Conservation (phyloP, 2,113 vertebrate genomes). For the Lonchura striata region DNA sequence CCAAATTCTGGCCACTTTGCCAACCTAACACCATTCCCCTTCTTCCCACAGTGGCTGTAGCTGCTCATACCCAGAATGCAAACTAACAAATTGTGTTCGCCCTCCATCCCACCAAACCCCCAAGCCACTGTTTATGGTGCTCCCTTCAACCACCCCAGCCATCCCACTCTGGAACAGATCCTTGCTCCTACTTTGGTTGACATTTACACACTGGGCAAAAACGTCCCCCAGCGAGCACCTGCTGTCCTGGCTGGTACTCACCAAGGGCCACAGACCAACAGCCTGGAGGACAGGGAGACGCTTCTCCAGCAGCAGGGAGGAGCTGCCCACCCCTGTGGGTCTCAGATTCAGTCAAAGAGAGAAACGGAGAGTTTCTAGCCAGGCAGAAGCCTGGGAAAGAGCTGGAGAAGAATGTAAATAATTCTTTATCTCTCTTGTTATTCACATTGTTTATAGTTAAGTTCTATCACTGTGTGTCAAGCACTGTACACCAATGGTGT, state of each 20-base stretch:
- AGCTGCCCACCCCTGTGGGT: no score
- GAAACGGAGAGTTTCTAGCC: no score
- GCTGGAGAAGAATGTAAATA: no score
- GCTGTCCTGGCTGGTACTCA: accelerated
- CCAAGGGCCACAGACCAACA: not conserved
- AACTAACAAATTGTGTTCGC: accelerated
- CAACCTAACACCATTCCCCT: not conserved
- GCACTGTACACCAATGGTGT: no score
- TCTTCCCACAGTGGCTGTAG: not conserved
- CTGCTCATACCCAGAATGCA: not conserved
- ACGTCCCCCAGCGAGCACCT: not conserved
- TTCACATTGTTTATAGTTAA: no score
- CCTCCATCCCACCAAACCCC: not conserved
- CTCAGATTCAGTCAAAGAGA: no score
- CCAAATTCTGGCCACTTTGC: not conserved
- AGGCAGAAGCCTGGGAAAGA: no score
- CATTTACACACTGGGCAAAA: not conserved
- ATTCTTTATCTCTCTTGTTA: no score
- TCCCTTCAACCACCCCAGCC: not conserved
- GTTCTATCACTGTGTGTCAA: no score
- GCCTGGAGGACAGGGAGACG: not conserved
- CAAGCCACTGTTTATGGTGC: not conserved
- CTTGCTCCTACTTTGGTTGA: not conserved
- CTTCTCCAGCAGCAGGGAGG: not conserved
- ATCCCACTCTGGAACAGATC: not conserved